Evolutionary conservation across 2,113 vertebrate species (phyloP).

Genomic region (Lutjanus erythropterus): DNA sequence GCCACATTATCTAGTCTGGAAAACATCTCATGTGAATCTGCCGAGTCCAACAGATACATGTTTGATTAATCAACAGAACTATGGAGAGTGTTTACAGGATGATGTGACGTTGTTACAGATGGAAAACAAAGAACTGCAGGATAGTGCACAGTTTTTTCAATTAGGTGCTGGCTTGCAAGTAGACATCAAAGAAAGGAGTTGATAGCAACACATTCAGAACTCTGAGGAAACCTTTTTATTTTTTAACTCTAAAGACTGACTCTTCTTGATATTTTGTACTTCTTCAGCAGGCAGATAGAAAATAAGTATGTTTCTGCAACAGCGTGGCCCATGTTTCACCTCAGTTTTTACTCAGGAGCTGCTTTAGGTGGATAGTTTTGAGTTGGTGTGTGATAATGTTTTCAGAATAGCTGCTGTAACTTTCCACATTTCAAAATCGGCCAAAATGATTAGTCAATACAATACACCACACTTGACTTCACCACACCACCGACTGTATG

Average conservation of each 20-base stretch:
- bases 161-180: neutral
- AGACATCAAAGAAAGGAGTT: neutral
- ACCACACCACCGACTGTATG: too few relatives aligned
- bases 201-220: neutral
- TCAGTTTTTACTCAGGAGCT: neutral
- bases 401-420: neutral
- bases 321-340: neutral
- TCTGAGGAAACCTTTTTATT: neutral
- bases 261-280: neutral
- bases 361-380: neutral
- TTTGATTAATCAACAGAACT: conserved; percentile 14
- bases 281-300: neutral
- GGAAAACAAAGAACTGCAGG: neutral
- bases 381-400: neutral
- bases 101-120: neutral
- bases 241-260: neutral
- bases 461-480: too few relatives aligned
- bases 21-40: neutral
- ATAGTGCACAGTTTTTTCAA: neutral
- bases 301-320: neutral
- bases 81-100: neutral
- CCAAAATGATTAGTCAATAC: neutral
- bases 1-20: neutral
- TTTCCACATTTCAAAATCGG: neutral
- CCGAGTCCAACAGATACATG: neutral